These are phyloP conservation scores for Phyllopteryx taeniolatus DNA, from an alignment of 2,113 vertebrate species.

Conservation along the genomic window DNA sequence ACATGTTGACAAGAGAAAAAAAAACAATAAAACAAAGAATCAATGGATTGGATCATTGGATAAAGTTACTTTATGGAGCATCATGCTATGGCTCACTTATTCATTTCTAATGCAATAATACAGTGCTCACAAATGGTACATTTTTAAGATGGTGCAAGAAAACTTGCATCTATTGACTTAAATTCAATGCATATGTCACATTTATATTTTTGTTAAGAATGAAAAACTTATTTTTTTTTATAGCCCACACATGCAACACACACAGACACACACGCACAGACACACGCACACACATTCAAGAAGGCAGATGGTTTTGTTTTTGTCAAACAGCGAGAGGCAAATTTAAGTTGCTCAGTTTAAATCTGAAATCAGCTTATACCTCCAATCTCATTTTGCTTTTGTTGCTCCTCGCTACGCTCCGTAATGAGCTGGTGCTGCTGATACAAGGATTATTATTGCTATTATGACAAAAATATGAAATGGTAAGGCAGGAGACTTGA, in stretches of 20 bases:
- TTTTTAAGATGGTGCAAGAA: neutral
- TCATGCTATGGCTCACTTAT: no score
- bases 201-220: neutral
- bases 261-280: neutral
- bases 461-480: conserved; percentile 50
- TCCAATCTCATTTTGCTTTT: conserved; percentile 66
- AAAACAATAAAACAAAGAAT: no score
- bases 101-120: neutral
- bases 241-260: neutral
- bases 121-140: neutral
- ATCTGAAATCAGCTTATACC: conserved; percentile 71
- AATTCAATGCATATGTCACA: neutral
- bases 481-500: conserved; percentile 20
- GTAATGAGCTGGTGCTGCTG: conserved; percentile 46
- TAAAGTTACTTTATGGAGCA: no score
- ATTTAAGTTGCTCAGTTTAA: conserved; percentile 63
- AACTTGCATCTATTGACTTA: neutral
- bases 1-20: no score
- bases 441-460: conserved; percentile 18
- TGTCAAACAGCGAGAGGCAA: conserved; percentile 49
- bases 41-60: no score
- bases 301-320: conserved; percentile 67
- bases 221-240: neutral
- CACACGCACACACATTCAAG: neutral
- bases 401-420: conserved; percentile 40